A percentile compares a stretch with the other conserved stretches of the same genome.
Evolutionary conservation across 2,113 vertebrate genomes (phyloP).

Genomic region (Capreolus pygargus): DNA sequence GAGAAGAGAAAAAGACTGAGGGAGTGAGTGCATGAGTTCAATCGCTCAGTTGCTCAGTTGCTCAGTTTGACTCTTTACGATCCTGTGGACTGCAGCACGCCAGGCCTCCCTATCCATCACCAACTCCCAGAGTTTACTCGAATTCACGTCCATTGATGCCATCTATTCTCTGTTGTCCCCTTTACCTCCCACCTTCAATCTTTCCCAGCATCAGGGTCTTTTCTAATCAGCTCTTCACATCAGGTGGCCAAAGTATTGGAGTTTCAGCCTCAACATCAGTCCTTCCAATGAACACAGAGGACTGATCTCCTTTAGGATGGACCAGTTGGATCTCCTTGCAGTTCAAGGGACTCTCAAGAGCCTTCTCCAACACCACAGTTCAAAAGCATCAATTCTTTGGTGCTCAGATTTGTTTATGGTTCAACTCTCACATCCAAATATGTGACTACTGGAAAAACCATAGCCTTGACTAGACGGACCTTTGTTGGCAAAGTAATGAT

Average conservation of each 20-base stretch:
- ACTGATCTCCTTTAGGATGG: neutral
- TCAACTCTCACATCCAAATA: neutral
- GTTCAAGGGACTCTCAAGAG: neutral
- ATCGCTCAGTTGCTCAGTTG: neutral
- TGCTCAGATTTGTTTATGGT: neutral
- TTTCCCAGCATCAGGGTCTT: neutral
- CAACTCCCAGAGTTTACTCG: neutral
- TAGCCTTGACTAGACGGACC: neutral
- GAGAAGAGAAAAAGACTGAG: neutral
- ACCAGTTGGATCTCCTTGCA: neutral
- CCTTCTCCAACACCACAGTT: neutral
- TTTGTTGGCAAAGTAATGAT: neutral
- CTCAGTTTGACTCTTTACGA: neutral
- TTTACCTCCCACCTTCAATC: neutral
- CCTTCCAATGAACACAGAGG: neutral
- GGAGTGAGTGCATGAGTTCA: neutral
- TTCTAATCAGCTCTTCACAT: neutral
- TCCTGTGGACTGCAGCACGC: neutral
- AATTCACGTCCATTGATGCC: neutral
- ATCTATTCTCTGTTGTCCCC: fast-evolving
- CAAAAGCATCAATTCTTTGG: neutral
- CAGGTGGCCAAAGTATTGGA: neutral
- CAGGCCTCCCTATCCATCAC: neutral
- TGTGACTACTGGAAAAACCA: neutral
- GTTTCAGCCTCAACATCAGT: neutral